A percentile compares a stretch with the other conserved stretches of the same genome.
These are phyloP conservation scores for Probosciger aterrimus DNA, from an alignment of 2,113 vertebrate species.

Conservation along the genomic window DNA sequence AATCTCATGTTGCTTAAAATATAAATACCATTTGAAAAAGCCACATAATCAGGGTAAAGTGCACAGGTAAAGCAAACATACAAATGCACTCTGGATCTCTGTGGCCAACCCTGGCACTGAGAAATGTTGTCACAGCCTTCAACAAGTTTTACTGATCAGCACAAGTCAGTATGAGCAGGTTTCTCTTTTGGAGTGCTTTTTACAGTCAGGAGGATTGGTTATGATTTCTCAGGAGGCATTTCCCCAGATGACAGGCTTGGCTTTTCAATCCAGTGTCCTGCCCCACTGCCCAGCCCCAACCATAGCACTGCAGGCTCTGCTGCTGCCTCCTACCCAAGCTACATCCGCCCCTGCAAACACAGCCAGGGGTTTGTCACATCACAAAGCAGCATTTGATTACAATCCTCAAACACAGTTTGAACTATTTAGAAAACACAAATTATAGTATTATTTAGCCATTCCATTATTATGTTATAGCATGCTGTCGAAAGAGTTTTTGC, in stretches of 20 bases:
- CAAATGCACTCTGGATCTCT: neutral
- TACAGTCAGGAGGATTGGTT: fast-evolving
- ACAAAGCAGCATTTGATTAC: neutral
- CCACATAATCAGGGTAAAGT: neutral
- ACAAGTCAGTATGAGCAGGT: neutral
- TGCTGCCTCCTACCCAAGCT: neutral
- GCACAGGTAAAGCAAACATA: slow-evolving; percentile 1
- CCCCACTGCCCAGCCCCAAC: neutral
- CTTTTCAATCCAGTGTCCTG: neutral
- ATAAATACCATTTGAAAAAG: neutral
- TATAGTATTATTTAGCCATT: neutral
- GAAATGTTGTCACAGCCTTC: neutral
- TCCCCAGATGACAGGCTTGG: neutral
- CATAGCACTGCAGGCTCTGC: neutral
- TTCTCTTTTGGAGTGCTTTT: neutral
- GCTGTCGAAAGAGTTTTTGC: neutral
- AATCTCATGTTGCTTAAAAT: neutral
- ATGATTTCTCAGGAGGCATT: neutral
- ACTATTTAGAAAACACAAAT: neutral
- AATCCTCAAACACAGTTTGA: neutral
- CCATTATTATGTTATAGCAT: neutral
- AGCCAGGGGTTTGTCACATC: neutral
- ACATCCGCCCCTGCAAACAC: neutral
- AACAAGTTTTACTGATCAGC: neutral
- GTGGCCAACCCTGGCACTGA: neutral